These are phyloP conservation scores for Drosophila monieri DNA, from an alignment of 2,888 invertebrate genomes.

Conservation along the genomic window DNA sequence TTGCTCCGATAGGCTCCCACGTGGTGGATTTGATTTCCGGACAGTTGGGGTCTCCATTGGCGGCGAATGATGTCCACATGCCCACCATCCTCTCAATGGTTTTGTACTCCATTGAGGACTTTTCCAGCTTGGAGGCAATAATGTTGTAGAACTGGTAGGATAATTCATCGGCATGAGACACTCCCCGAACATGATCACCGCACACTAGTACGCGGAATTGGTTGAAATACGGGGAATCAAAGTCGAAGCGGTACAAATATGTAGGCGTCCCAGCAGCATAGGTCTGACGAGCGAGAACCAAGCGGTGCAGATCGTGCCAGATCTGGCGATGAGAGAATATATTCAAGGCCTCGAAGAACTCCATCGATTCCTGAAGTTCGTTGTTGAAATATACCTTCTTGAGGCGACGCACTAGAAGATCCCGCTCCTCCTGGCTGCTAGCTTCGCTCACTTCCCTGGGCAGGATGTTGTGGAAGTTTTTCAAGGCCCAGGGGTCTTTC, in stretches of 20 bases:
- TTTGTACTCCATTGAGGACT: conserved; percentile 71
- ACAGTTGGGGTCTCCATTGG: conserved; percentile 79
- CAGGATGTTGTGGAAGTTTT: conserved; percentile 80
- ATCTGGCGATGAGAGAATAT: conserved; percentile 69
- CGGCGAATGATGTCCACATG: conserved; percentile 82
- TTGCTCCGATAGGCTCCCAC: conserved; percentile 63
- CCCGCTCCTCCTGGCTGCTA: conserved; percentile 50
- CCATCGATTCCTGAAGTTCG: conserved; percentile 53
- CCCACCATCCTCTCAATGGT: conserved; percentile 81
- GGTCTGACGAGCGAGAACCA: conserved; percentile 67
- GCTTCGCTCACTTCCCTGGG: conserved; percentile 73
- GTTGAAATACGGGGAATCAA: conserved; percentile 82
- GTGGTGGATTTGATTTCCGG: conserved; percentile 54
- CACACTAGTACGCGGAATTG: conserved; percentile 77
- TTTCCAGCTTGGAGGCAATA: conserved; percentile 58
- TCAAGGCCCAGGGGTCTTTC: conserved; percentile 57
- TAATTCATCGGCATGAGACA: conserved; percentile 82
- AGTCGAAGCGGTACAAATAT: conserved; percentile 82
- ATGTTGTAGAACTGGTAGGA: conserved; percentile 81
- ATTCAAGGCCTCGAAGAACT: conserved; percentile 52
- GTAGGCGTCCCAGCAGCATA: conserved; percentile 68
- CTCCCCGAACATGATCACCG: conserved; percentile 71
- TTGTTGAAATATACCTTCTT: conserved; percentile 67
- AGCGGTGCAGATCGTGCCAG: conserved; percentile 80
- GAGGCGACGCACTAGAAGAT: conserved; percentile 57